Evolutionary conservation across 2,888 invertebrate genomes (phyloP).

Genomic region (Rhagium mordax): DNA sequence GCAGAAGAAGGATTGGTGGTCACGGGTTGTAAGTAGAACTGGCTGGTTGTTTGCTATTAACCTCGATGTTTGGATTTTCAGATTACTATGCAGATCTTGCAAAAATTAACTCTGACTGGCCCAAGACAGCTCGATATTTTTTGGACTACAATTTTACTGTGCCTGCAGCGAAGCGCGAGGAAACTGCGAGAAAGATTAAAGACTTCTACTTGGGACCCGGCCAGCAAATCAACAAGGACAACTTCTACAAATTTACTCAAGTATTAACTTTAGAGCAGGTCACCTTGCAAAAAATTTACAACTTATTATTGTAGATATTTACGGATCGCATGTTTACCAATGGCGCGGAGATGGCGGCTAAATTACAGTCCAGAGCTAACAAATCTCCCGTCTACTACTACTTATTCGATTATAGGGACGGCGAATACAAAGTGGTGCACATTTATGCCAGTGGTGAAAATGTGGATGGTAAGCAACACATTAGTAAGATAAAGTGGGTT

Average conservation of each 20-base stretch:
- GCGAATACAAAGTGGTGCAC: background rate
- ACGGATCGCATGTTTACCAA: conserved; percentile 75
- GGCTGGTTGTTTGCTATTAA: too few species aligned
- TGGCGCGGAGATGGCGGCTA: conserved; percentile 54
- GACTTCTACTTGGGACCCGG: conserved; percentile 56
- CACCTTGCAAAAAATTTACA: too few species aligned
- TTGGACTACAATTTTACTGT: conserved; percentile 60
- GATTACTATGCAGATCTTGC: conserved; percentile 44
- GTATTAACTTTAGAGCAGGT: too few species aligned
- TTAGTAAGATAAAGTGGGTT: too few species aligned
- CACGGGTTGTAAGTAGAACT: conserved; percentile 75
- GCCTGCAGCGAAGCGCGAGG: conserved; percentile 43
- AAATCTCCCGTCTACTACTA: conserved; percentile 55
- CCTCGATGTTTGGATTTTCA: too few species aligned
- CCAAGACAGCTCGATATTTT: conserved; percentile 54
- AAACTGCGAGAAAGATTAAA: conserved; percentile 55
- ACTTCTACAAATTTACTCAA: conserved; percentile 53
- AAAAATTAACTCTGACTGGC: conserved; percentile 64
- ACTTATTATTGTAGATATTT: conserved; percentile 71
- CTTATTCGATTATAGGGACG: conserved; percentile 24
- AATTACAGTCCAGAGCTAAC: conserved; percentile 54
- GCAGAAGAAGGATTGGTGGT: conserved; percentile 79
- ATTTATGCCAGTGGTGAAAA: too few species aligned
- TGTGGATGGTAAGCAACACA: too few species aligned
- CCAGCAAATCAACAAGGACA: conserved; percentile 49